These are phyloP conservation scores for Aporrectodea caliginosa DNA, from an alignment of 1,140 invertebrate genomes.

Conservation along the genomic window DNA sequence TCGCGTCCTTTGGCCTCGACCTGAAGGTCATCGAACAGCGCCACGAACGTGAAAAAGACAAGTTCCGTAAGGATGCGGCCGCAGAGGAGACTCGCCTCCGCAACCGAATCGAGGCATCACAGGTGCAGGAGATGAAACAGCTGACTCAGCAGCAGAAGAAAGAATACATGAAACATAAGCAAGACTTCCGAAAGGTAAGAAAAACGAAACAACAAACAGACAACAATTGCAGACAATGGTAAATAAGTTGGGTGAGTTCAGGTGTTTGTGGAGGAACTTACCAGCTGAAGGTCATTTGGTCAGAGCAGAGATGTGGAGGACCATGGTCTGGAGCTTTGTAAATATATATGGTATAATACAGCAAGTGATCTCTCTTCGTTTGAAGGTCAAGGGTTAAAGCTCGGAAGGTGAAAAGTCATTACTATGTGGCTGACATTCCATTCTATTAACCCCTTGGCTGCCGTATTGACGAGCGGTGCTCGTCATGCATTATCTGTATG, in stretches of 20 bases:
- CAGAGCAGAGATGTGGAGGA: no score
- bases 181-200: slow-evolving; percentile 73
- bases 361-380: no score
- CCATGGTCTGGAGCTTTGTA: no score
- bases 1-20: background rate
- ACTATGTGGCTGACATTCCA: no score
- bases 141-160: slow-evolving; percentile 89
- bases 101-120: slow-evolving; percentile 81
- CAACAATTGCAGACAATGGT: background rate
- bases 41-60: slow-evolving; percentile 15
- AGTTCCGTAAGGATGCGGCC: slow-evolving; percentile 55
- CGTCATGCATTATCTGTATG: no score
- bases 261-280: no score
- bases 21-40: slow-evolving; percentile 5
- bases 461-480: no score
- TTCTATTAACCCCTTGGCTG: no score
- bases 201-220: background rate
- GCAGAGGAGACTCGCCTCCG: slow-evolving; percentile 91
- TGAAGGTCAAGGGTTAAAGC: no score
- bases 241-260: background rate
- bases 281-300: no score
- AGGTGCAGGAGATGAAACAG: slow-evolving; percentile 83
- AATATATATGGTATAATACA: no score
- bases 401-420: no score
- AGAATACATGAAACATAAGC: slow-evolving; percentile 97